phyloP scores from a whole-genome alignment of 1,140 invertebrate genomes.

The Anoplolepis gracilipes region DNA sequence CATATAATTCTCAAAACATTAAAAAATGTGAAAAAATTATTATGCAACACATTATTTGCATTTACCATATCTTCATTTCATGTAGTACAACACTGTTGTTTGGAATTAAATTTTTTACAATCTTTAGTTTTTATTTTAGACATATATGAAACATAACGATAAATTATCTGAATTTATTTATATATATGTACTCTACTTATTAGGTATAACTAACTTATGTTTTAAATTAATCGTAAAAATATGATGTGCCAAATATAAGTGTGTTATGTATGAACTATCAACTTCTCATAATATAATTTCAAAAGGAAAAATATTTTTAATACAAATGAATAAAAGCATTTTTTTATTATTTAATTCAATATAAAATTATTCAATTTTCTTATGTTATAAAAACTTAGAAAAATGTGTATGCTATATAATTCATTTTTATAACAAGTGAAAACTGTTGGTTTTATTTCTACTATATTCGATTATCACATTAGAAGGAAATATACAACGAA shows the following conservation, averaged over 20 bases:
- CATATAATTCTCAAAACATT: conserved; percentile 29
- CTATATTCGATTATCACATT: neutral
- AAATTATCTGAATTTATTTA: conserved; percentile 23
- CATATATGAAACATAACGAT: neutral
- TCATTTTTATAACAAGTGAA: conserved; percentile 49
- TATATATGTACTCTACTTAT: neutral
- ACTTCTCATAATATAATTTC: conserved; percentile 12
- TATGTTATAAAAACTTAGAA: conserved; percentile 2
- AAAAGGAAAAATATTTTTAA: conserved; percentile 8
- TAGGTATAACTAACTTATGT: conserved; percentile 12
- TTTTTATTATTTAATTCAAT: conserved; percentile 23
- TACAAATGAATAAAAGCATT: conserved; percentile 12
- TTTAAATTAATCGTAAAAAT: conserved; percentile 29
- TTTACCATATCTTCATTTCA: conserved; percentile 43
- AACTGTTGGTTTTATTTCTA: neutral
- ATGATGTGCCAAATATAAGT: conserved; percentile 60
- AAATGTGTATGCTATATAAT: conserved; percentile 2
- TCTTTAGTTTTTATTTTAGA: neutral
- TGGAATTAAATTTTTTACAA: conserved; percentile 15
- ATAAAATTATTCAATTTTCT: conserved; percentile 37
- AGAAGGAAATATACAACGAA: neutral
- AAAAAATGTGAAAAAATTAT: neutral
- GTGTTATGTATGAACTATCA: conserved; percentile 29
- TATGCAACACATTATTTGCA: conserved; percentile 8
- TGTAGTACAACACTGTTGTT: neutral